Base-by-base conservation (phyloP, 1,140 invertebrate species). In the Drosophila mauritiana region DNA sequence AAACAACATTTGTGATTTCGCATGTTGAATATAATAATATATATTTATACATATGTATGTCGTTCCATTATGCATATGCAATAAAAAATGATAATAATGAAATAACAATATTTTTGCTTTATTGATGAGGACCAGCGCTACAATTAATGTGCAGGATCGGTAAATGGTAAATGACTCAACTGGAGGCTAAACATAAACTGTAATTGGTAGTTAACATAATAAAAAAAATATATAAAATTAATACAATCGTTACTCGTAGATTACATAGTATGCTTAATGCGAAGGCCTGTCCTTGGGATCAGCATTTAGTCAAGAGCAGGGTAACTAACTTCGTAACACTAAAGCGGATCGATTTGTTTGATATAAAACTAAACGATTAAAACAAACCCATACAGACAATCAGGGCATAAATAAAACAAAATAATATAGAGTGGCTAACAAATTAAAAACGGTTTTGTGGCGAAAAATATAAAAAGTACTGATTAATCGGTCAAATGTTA, bases 1-100 rank as follows among this genome's bases (percentile, higher is more conserved):
- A 61, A 73, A 61, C 59, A 64, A 55, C n/a, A 45, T 77, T 77
- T 82, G 80, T 76, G 78, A 80, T 77, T 70, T 52, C 61, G 78
- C 57, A 62, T 58, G 53, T 81, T 79, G 55, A 74, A 78, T 55
- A 79, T 63, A 48, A 49, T 36, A 39, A 39, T 39, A 39, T 39
- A 39, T 39, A 39, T 39, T 20, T 15, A 62, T 49, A 45, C 42
- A 55, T 72, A 67, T 64, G 49, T 51, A 56, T 51, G 51, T 81
- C 53, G 56, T 63, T 68, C 31, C 67, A 74, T 64, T 78, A 61
- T 81, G 53, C 65, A 68, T 73, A 81, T 74, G 69, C 65, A 73
- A 59, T 73, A 67, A 62, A 67, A 52, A 64, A 78, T 68, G 39
- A 58, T 57, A 61, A 67, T 62, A 48, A 59, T 55, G 37, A 54